Evolutionary conservation across 1,140 invertebrate species (phyloP).

Genomic region (Apis dorsata): DNA sequence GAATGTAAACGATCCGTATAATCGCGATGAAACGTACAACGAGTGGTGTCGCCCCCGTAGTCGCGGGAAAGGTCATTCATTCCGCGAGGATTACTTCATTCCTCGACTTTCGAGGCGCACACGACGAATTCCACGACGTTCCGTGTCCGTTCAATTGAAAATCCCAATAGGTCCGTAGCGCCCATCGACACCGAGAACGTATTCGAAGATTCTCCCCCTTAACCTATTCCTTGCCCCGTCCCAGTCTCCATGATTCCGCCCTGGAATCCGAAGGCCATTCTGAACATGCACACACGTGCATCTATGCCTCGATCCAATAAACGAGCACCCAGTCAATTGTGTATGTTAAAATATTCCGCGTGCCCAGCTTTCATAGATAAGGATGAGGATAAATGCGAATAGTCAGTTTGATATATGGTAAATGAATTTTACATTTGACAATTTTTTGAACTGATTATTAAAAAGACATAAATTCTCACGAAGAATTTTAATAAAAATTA

Average conservation of each 20-base stretch:
- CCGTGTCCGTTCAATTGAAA: constrained; percentile 63
- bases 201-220: constrained; percentile 46
- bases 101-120: constrained; percentile 51
- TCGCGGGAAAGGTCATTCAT: constrained; percentile 37
- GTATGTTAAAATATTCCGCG: constrained; percentile 25
- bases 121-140: constrained; percentile 58
- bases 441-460: neutral
- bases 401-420: neutral
- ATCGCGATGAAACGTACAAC: neutral
- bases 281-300: constrained; percentile 36
- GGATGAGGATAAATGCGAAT: neutral
- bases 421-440: neutral
- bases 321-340: constrained; percentile 29
- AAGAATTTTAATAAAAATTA: neutral
- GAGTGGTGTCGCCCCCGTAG: neutral
- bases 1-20: constrained; percentile 11
- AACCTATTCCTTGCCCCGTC: neutral
- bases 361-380: neutral
- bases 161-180: constrained; percentile 55
- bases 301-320: constrained; percentile 39
- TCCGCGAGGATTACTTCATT: constrained; percentile 57
- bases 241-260: constrained; percentile 23
- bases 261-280: constrained; percentile 61
- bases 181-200: constrained; percentile 55
- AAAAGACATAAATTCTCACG: neutral